Conservation (phyloP, 2,113 vertebrate species). For the Ceuthmochares aereus region DNA sequence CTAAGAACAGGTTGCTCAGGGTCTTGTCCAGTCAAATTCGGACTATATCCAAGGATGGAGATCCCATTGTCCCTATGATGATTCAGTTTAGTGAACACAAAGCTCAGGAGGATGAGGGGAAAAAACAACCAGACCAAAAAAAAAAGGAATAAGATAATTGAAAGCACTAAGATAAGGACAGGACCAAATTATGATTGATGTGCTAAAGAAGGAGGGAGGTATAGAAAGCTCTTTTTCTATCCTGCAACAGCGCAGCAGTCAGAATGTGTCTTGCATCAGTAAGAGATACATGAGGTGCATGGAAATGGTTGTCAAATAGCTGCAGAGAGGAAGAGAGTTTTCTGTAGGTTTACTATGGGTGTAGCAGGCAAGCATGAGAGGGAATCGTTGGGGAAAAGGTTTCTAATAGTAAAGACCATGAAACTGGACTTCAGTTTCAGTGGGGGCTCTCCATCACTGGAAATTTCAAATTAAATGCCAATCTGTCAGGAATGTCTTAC, state of each 20-base stretch:
- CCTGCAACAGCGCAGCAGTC: not conserved
- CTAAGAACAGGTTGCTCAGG: not conserved
- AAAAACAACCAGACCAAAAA: not conserved
- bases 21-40: not conserved
- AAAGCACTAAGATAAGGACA: not conserved
- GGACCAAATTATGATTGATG: not conserved
- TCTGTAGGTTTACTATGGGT: not conserved
- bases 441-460: not conserved
- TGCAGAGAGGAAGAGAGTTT: not conserved
- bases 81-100: not conserved
- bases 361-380: not conserved
- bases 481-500: not conserved
- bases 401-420: not conserved
- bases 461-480: not conserved
- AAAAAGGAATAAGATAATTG: not conserved
- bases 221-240: not conserved
- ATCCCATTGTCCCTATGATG: not conserved
- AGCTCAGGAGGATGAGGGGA: not conserved
- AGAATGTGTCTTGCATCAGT: not conserved
- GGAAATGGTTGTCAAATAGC: not conserved
- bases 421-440: not conserved
- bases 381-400: not conserved
- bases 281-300: not conserved
- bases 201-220: not conserved
- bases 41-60: no score